Base-by-base conservation (phyloP, 2,888 invertebrate species). In the Scaptodrosophila latifasciaeformis region DNA sequence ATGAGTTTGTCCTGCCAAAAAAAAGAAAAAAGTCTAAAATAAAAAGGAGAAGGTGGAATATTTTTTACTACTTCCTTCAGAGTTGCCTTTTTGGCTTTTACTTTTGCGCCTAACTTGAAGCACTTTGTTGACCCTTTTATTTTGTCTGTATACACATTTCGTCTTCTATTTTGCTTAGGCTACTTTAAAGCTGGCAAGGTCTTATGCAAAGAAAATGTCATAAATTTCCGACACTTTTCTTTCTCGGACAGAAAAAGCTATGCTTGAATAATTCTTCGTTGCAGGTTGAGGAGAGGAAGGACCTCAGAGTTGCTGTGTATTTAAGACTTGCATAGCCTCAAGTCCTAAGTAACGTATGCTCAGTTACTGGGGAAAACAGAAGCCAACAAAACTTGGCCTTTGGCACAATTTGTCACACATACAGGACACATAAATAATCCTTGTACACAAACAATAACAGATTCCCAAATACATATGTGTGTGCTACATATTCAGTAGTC, bases 161-260 rank as follows among this genome's bases (percentile, higher is more conserved):
- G 60, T 49, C 30, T 44, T 56, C 19, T 42, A 35, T 39, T 62
- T 46, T 27, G 48, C 30, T 53, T 21, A 12, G 13, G 51, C 59
- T 24, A 37, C 67, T 65, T 67, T 65, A 62, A 51, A 45, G 21
- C n/a, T 21, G 13, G 39, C 27, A 27, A 37, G 29, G 29, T 27
- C 34, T n/a, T n/a, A n/a, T n/a, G n/a, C n/a, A 31, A 43, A 27
- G 19, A 69, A 65, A 59, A 56, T 71, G 65, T 71, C 68, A 63
- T 78, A 76, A 76, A 76, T 76, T 80, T 80, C 68, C 78, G 75
- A 81, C 76, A 80, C 81, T 75, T 71, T 79, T 67, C 35, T 24
- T 57, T 49, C 52, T 39, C n/a, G 62, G 37, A 27, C 7, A n/a
- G 44, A 19, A 55, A 56, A 59, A 53, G 54, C 19, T 59, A 55